These are phyloP conservation scores for Calyptomena viridis DNA, from an alignment of 2,113 vertebrate species.

Conservation along the genomic window DNA sequence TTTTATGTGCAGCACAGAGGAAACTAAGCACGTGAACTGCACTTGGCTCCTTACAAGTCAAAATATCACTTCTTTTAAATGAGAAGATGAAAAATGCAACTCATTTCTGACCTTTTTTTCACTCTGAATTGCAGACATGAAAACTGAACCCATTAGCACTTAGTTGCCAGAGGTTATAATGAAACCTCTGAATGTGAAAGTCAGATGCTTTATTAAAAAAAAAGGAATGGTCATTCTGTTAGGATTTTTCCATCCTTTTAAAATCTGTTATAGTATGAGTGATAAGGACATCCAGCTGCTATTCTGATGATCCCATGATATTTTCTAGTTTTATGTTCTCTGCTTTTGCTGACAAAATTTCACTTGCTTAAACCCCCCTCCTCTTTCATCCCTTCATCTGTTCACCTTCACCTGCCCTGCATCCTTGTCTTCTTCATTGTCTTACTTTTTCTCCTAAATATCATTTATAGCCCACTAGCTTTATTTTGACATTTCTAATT, in stretches of 20 bases:
- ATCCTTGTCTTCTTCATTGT: background rate
- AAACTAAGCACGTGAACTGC: conserved; percentile 45
- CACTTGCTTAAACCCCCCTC: background rate
- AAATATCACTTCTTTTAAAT: conserved; percentile 33
- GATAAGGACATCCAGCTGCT: background rate
- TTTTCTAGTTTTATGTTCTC: background rate
- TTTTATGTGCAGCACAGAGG: conserved; percentile 44
- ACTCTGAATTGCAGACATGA: conserved; percentile 10
- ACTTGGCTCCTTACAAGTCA: conserved; percentile 43
- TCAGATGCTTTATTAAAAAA: background rate
- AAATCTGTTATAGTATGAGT: background rate
- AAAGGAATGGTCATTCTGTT: background rate
- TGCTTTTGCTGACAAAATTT: background rate
- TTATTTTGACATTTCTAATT: background rate
- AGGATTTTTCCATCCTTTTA: background rate
- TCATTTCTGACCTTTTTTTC: conserved; percentile 7
- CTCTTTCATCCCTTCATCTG: background rate
- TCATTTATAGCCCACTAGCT: background rate
- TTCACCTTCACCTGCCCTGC: background rate
- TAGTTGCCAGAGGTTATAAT: background rate
- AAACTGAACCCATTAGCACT: conserved; percentile 38
- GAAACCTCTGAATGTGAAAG: conserved; percentile 16
- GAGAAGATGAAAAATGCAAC: background rate
- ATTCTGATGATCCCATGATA: background rate
- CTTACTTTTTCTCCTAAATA: background rate